Evolutionary conservation across 2,113 vertebrate genomes (phyloP), one percentile per base, ranked within the genome.

Genomic region (Electrona antarctica): DNA sequence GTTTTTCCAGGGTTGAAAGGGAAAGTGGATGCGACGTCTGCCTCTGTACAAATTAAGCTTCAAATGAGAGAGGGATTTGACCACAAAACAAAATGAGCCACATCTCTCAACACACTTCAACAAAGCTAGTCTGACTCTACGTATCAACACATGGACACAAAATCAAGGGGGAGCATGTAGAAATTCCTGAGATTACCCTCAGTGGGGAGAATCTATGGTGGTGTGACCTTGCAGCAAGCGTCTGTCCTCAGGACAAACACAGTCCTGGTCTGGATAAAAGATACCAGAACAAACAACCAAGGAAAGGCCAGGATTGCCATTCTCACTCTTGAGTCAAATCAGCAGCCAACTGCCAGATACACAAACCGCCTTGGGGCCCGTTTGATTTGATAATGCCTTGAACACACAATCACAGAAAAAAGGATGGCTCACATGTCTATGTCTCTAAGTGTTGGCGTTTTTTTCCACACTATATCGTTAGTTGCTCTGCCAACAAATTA

Each of bases 331-430:
- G 49, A 57, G 33, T 61, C 41, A 33, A 11, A 45, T 46, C 55
- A 29, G 21, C 60, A 73, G 56, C 29, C 71, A 75, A 73, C 76
- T 73, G 33, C 82, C 60, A 73, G 63, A 84, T 15, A 63, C 6
- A 69, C 69, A 83, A 72, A 77, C 71, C 62, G 52, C 71, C 65
- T 73, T 62, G 80, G 45, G 51, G 59, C 48, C 74, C 8, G 55
- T 67, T 56, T 58, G 58, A 74, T 69, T 68, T 62, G 12, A 28
- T 60, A 41, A 33, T 64, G 62, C 13, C 67, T 46, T 65, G n/a
- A 84, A 68, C 59, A 64, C 66, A 72, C 6, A 64, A 63, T 71
- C 63, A 67, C 60, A 55, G 41, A 9, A 46, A 45, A 7, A 67
- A 33, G 33, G 33, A 41, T 10, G 11, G 50, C 29, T 64, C 10